Base-by-base conservation (phyloP, 1,140 invertebrate species). In the Ruditapes philippinarum region DNA sequence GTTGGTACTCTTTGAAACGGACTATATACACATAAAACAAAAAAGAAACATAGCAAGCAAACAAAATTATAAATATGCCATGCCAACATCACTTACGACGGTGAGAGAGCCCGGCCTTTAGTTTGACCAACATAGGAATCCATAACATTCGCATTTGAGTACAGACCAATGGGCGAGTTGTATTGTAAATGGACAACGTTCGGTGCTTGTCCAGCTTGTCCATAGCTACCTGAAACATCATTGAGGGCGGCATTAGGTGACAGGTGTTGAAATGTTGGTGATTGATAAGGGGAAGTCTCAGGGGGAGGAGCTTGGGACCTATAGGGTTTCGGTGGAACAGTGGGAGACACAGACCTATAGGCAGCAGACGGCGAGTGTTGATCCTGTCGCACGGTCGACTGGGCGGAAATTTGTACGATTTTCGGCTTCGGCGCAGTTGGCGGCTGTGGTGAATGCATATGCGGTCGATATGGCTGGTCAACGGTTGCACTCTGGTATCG, bases 161-260 rank as follows among this genome's bases (percentile, higher is more conserved):
- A 99, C 93, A 99, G 97, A 88, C 98, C 98, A 90, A 99, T 97
- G 36, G 99, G 99, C 68, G 98, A 98, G 96, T 99, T 99, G 97
- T 99, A 99, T 96, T 99, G 98, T 78, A 94, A 90, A 87, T 95
- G 94, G 60, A 95, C 92, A 65, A 94, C 91, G 33, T 91, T 92
- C 28, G 93, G 89, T 14, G 83, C 91, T 36, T 73, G 89, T 9
- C 22, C 85, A 38, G 88, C 62, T 25, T 78, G 45, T 28, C 49
- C 19, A 19, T 70, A 40, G 22, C 87, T 82, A 17, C 76, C 83
- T 87, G 86, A 86, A 78, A 76, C 74, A 74, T 76, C 22, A 70
- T 76, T 51, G n/a, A 28, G 31, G 45, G 49, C 51, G 11, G 5
- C 19, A 81, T 74, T 49, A 85, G 83, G 42, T 57, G 84, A 45